These are phyloP conservation scores for Limulus polyphemus DNA, from an alignment of 2,888 invertebrate species.

Conservation along the genomic window DNA sequence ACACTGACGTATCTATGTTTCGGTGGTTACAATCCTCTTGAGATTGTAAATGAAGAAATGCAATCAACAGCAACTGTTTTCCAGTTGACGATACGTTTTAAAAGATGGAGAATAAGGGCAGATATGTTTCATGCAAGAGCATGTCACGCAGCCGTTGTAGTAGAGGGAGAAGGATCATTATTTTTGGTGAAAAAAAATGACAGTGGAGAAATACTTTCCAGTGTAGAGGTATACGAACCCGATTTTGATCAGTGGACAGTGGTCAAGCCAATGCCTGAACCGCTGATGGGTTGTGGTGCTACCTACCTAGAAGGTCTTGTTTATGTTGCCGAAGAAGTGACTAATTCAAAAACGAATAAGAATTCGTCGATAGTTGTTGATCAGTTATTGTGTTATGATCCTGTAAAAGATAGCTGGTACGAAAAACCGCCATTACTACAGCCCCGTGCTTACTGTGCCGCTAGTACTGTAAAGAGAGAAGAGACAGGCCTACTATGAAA, in stretches of 20 bases:
- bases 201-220: slow-evolving; percentile 10
- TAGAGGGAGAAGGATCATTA: slow-evolving; percentile 12
- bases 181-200: slow-evolving; percentile 15
- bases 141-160: slow-evolving; percentile 10
- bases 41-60: slow-evolving; percentile 11
- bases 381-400: too few relatives aligned
- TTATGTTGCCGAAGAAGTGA: slow-evolving; percentile 11
- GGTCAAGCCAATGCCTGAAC: slow-evolving; percentile 13
- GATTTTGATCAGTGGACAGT: slow-evolving; percentile 14
- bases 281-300: slow-evolving; percentile 12
- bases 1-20: too few relatives aligned
- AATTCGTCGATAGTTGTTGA: too few relatives aligned
- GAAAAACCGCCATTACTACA: slow-evolving; percentile 10
- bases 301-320: slow-evolving; percentile 11
- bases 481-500: too few relatives aligned
- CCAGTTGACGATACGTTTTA: slow-evolving; percentile 11
- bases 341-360: neutral
- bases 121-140: slow-evolving; percentile 16
- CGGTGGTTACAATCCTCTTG: slow-evolving; percentile 15
- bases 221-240: slow-evolving; percentile 14
- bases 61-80: slow-evolving; percentile 8
- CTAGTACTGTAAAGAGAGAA: slow-evolving; percentile 13
- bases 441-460: slow-evolving; percentile 11
- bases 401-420: slow-evolving; percentile 6
- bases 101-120: slow-evolving; percentile 14